Evolutionary conservation across 2,888 invertebrate genomes (phyloP).

Genomic region (Coleophora deauratella): DNA sequence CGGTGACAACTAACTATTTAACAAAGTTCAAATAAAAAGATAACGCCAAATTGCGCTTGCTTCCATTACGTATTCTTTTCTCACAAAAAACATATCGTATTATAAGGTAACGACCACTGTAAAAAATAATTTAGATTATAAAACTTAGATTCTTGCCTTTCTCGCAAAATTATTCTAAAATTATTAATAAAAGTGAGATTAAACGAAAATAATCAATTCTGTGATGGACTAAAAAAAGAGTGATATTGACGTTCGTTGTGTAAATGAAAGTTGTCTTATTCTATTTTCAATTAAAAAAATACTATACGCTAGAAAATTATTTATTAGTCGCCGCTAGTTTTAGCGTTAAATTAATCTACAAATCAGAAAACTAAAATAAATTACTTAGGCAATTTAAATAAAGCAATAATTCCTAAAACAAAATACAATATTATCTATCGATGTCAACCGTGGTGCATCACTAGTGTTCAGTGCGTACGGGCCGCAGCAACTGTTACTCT

Average conservation of each 20-base stretch:
- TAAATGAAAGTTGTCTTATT: constrained; percentile 39
- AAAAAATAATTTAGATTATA: constrained; percentile 40
- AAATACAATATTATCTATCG: not conserved
- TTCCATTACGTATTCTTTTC: constrained; percentile 63
- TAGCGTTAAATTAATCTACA: constrained; percentile 25
- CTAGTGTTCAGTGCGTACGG: constrained; percentile 18
- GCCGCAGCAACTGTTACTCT: constrained; percentile 11
- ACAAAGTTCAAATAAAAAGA: constrained; percentile 24
- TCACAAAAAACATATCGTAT: constrained; percentile 63
- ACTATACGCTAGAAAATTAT: constrained; percentile 15
- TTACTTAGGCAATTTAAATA: not conserved
- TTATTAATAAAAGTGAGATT: constrained; percentile 52
- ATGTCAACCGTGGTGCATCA: constrained; percentile 7
- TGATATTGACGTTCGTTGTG: constrained; percentile 45
- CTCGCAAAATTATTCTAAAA: constrained; percentile 57
- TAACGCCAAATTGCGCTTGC: constrained; percentile 70
- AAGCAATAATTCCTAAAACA: too few relatives aligned
- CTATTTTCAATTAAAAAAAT: constrained; percentile 15
- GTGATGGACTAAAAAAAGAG: constrained; percentile 55
- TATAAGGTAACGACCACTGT: constrained; percentile 51
- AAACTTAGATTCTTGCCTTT: constrained; percentile 59
- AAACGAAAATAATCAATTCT: constrained; percentile 44
- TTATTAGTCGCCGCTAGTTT: constrained; percentile 37
- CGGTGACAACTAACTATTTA: constrained; percentile 16
- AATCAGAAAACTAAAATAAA: constrained; percentile 12